phyloP scores from a whole-genome alignment of 2,888 invertebrate genomes.

The Herminia tarsipennalis region DNA sequence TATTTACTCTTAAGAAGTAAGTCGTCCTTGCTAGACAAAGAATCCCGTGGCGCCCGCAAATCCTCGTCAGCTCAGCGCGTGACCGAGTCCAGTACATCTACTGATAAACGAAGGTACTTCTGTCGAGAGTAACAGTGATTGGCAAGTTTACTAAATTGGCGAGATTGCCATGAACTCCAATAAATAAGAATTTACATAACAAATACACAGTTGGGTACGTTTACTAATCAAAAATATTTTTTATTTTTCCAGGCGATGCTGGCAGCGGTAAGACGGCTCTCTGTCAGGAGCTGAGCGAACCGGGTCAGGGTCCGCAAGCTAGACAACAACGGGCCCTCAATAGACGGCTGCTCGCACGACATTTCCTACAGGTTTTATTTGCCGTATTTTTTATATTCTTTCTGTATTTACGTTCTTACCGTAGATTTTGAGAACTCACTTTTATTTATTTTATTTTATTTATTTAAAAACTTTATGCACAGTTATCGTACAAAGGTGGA shows the following conservation, averaged over 20 bases:
- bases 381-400: slow-evolving; percentile 28
- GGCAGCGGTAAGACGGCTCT: slow-evolving; percentile 98
- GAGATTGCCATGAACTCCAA: too few species aligned
- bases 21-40: slow-evolving; percentile 57
- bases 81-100: slow-evolving; percentile 69
- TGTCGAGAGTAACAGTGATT: slow-evolving; percentile 98
- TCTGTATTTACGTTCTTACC: background rate
- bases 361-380: slow-evolving; percentile 94
- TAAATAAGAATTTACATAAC: too few species aligned
- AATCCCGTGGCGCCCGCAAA: slow-evolving; percentile 72
- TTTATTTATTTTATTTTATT: background rate
- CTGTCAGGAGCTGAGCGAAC: slow-evolving; percentile 91
- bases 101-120: slow-evolving; percentile 91
- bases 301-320: slow-evolving; percentile 88
- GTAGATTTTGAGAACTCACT: too few species aligned
- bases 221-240: too few species aligned
- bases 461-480: too few species aligned
- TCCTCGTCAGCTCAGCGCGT: slow-evolving; percentile 75
- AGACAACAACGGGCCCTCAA: slow-evolving; percentile 90
- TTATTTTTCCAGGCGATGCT: slow-evolving; percentile 87
- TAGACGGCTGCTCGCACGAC: slow-evolving; percentile 93
- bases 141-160: too few species aligned
- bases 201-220: too few species aligned
- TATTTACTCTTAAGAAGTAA: too few species aligned
- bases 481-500: too few species aligned